Conservation (phyloP, 2,888 invertebrate genomes). For the Tachystola acroxantha region DNA sequence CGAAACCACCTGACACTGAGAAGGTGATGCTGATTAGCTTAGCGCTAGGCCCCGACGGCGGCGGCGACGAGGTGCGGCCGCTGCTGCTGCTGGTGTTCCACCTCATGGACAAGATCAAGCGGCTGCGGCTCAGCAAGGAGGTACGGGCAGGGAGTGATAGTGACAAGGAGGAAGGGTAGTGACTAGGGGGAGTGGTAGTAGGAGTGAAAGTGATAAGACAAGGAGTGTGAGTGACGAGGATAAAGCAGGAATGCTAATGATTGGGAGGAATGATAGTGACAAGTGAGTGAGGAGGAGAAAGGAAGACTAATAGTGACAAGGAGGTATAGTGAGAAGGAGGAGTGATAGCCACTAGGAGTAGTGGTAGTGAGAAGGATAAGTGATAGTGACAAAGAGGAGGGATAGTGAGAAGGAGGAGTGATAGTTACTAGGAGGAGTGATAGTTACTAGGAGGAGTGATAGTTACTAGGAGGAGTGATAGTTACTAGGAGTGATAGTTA, state of each 20-base stretch:
- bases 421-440: too few species aligned
- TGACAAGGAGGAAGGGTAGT: background rate
- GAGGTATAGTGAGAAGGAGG: too few species aligned
- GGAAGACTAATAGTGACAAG: background rate
- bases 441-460: too few species aligned
- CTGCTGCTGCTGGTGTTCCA: slow-evolving; percentile 94
- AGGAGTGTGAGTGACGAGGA: background rate
- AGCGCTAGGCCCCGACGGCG: slow-evolving; percentile 82
- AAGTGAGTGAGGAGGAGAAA: background rate
- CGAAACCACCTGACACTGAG: slow-evolving; percentile 88
- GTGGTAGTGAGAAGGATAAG: too few species aligned
- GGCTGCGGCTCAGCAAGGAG: slow-evolving; percentile 93
- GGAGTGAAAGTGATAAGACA: too few species aligned
- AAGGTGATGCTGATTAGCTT: slow-evolving; percentile 90
- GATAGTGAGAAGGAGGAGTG: too few species aligned
- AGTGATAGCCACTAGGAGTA: too few species aligned
- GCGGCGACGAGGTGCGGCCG: slow-evolving; percentile 87
- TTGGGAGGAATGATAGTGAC: background rate
- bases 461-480: too few species aligned
- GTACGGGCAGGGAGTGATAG: slow-evolving; percentile 51
- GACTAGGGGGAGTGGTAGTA: background rate
- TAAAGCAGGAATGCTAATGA: background rate
- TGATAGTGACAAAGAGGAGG: too few species aligned
- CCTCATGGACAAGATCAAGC: slow-evolving; percentile 93
- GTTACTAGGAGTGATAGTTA: too few species aligned